Conservation (phyloP, 1,140 invertebrate species). For the Coenobita brevimanus region DNA sequence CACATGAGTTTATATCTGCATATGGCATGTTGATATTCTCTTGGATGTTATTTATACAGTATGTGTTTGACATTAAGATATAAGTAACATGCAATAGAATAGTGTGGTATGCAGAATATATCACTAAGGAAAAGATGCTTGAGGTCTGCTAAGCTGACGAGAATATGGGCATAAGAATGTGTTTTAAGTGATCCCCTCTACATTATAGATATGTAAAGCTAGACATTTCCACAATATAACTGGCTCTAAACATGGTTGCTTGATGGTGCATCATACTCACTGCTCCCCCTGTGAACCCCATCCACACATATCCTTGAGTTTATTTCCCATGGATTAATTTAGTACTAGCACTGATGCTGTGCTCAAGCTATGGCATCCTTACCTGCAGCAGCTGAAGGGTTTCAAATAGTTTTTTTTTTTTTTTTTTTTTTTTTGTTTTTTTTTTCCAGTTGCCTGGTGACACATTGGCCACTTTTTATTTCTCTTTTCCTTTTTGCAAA, state of each 20-base stretch:
- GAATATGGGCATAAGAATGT: too few relatives aligned
- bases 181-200: conserved; percentile 61
- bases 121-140: too few relatives aligned
- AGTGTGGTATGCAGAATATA: too few relatives aligned
- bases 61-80: too few relatives aligned
- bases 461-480: conserved; percentile 58
- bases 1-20: too few relatives aligned
- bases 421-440: conserved; percentile 28
- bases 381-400: conserved; percentile 60
- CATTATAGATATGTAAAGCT: conserved; percentile 59
- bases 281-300: conserved; percentile 53
- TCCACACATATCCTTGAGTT: conserved; percentile 50
- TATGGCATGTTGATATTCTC: too few relatives aligned
- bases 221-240: conserved; percentile 66
- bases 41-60: too few relatives aligned
- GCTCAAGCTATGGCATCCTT: conserved; percentile 63
- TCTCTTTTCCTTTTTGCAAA: conserved; percentile 8
- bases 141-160: too few relatives aligned
- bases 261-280: conserved; percentile 67
- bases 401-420: conserved; percentile 46
- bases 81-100: too few relatives aligned
- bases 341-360: conserved; percentile 63
- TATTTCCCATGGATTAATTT: conserved; percentile 59
- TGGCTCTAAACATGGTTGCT: conserved; percentile 69
- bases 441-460: conserved; percentile 60